Evolutionary conservation across 2,113 vertebrate genomes (phyloP).

Genomic region (Dunckerocampus dactyliophorus): DNA sequence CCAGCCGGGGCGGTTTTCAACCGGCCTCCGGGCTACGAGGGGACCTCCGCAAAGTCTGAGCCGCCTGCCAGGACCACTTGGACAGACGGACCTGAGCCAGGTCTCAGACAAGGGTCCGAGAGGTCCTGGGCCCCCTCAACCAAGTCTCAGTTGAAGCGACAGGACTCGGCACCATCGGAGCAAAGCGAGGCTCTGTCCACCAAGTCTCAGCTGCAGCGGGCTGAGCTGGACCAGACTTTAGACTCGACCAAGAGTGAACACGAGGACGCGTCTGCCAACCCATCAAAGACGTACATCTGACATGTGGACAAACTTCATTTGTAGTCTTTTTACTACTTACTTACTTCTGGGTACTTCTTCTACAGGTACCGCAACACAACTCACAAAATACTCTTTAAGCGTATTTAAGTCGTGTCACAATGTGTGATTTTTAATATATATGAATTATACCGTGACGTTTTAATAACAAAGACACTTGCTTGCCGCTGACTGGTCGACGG

Average conservation of each 20-base stretch:
- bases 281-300: constrained; percentile 62
- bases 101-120: constrained; percentile 19
- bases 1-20: constrained; percentile 5
- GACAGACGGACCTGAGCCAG: constrained; percentile 6
- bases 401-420: neutral
- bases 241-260: constrained; percentile 12
- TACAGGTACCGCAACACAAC: no score
- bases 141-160: constrained; percentile 60
- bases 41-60: constrained; percentile 32
- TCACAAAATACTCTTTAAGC: neutral
- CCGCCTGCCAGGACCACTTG: constrained; percentile 12
- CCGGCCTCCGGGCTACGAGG: constrained; percentile 30
- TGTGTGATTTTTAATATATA: neutral
- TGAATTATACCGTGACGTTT: neutral
- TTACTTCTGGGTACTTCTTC: no score
- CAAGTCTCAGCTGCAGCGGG: constrained; percentile 57
- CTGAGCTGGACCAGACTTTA: constrained; percentile 31
- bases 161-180: constrained; percentile 35
- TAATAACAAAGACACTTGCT: no score
- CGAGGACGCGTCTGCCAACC: constrained; percentile 27
- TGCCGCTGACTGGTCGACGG: no score
- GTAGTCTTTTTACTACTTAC: neutral
- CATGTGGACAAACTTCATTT: neutral
- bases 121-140: constrained; percentile 49
- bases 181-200: constrained; percentile 41